Evolutionary conservation across 2,888 invertebrate species (phyloP).

Genomic region (Agrotis ipsilon): DNA sequence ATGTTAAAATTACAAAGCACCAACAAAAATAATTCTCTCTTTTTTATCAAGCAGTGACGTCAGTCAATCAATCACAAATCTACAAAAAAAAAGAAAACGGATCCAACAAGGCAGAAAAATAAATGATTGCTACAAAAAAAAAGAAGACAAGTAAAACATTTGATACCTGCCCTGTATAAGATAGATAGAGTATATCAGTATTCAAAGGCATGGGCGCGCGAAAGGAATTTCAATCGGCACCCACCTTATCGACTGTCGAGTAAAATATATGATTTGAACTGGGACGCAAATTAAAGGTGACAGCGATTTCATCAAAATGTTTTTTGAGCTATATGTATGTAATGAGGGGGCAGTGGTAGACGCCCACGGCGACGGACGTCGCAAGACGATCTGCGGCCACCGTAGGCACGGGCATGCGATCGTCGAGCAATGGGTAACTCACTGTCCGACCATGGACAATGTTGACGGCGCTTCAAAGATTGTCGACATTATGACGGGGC

Average conservation of each 20-base stretch:
- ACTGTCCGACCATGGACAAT: too few species aligned
- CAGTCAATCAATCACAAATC: not conserved
- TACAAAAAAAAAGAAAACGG: not conserved
- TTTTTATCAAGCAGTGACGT: not conserved
- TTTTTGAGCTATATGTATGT: not conserved
- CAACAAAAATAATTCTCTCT: too few species aligned
- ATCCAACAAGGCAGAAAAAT: not conserved
- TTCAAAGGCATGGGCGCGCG: constrained; percentile 55
- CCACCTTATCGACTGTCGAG: constrained; percentile 51
- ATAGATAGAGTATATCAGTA: constrained; percentile 51
- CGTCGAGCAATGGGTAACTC: too few species aligned
- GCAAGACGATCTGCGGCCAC: too few species aligned
- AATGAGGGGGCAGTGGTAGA: too few species aligned
- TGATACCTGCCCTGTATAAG: constrained; percentile 29
- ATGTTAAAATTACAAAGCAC: too few species aligned
- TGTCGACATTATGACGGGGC: too few species aligned
- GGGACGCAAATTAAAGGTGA: constrained; percentile 4
- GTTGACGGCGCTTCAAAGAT: too few species aligned
- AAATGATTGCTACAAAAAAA: constrained; percentile 2
- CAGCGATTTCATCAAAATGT: constrained; percentile 4
- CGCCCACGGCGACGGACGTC: too few species aligned
- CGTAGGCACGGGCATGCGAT: too few species aligned
- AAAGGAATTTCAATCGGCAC: constrained; percentile 64
- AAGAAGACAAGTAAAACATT: constrained; percentile 41
- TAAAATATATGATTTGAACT: constrained; percentile 62